Percentiles rank a stretch among this genome's conserved stretches.
Conservation (phyloP, 2,113 vertebrate genomes). For the Elgaria multicarinata region DNA sequence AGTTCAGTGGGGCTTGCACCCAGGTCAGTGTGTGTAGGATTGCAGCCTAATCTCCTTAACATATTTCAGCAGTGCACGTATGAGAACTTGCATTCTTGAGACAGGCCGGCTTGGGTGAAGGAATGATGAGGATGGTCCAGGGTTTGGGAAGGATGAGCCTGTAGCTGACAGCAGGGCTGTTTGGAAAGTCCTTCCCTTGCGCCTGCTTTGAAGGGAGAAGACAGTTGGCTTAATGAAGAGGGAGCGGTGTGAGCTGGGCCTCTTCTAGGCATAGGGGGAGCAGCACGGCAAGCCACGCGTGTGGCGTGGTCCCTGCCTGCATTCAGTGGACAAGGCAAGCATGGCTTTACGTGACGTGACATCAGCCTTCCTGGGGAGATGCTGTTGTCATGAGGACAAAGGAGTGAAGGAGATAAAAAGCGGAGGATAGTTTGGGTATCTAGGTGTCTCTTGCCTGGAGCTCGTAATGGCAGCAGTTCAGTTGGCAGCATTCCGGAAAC, state of each 20-base stretch:
- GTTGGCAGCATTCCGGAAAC: conserved; percentile 21
- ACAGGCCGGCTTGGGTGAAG: neutral
- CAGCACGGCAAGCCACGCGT: neutral
- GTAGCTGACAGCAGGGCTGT: neutral
- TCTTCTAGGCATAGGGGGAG: neutral
- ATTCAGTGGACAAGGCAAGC: neutral
- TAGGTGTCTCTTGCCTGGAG: neutral
- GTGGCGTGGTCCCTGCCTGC: neutral
- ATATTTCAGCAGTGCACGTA: too few relatives aligned
- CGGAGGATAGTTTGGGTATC: too few relatives aligned
- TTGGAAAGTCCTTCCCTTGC: neutral
- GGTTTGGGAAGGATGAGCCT: neutral
- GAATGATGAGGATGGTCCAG: neutral
- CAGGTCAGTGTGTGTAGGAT: too few relatives aligned
- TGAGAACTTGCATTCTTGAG: neutral
- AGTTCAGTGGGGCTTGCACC: too few relatives aligned
- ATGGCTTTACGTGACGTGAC: neutral
- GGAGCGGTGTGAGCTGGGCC: too few relatives aligned
- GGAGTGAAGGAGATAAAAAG: too few relatives aligned
- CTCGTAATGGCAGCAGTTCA: neutral
- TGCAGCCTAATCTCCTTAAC: neutral
- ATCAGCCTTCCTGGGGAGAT: neutral
- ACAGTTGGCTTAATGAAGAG: neutral
- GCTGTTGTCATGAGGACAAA: neutral
- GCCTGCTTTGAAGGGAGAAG: neutral